These are phyloP conservation scores for Microctenopoma lineatum DNA, from an alignment of 2,797 vertebrate genomes.

Conservation along the genomic window DNA sequence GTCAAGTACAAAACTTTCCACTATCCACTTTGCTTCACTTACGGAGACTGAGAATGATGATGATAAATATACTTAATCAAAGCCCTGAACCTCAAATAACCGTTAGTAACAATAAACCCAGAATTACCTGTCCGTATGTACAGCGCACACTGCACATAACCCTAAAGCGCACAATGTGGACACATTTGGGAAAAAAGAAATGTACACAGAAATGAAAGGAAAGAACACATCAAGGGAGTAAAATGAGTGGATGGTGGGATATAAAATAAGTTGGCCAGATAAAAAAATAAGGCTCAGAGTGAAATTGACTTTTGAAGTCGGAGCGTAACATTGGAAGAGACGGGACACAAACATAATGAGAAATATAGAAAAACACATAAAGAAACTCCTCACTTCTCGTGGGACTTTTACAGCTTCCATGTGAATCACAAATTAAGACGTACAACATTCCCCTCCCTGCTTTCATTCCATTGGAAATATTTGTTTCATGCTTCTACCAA, in stretches of 20 bases:
- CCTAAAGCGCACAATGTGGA: conserved; percentile 36
- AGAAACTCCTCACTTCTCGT: conserved; percentile 35
- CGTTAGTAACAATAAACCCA: neutral
- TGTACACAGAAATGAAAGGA: conserved; percentile 35
- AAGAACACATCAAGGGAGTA: conserved; percentile 38
- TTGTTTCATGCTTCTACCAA: conserved; percentile 56
- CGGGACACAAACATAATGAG: conserved; percentile 53
- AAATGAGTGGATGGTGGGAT: conserved; percentile 54
- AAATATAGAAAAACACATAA: conserved; percentile 66
- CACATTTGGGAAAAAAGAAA: conserved; percentile 56
- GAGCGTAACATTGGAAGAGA: conserved; percentile 58
- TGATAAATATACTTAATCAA: conserved; percentile 4
- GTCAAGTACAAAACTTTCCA: neutral
- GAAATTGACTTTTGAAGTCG: conserved; percentile 71
- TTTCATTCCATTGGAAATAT: conserved; percentile 32
- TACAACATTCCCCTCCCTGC: conserved; percentile 33
- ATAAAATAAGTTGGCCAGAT: conserved; percentile 68
- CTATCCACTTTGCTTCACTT: neutral
- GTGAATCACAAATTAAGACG: conserved; percentile 64
- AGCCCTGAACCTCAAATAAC: neutral
- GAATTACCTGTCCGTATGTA: neutral
- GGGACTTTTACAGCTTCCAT: conserved; percentile 47
- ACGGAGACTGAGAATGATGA: neutral
- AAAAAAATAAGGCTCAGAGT: conserved; percentile 65
- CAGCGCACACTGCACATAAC: conserved; percentile 9